Base-by-base conservation (phyloP, 2,888 invertebrate species). In the Panopea generosa region DNA sequence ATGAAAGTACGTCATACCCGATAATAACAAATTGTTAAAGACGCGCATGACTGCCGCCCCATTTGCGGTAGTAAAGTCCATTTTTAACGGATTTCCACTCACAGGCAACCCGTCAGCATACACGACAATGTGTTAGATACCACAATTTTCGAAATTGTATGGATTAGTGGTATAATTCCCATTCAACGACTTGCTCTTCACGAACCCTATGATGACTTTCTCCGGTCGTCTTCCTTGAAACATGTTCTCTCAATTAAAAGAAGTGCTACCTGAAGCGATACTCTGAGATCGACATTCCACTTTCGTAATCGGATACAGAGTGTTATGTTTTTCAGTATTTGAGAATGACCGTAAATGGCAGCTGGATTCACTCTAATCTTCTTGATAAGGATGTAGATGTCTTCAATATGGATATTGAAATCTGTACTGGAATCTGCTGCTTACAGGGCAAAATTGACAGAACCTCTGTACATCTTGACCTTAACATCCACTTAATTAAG, bases 141-240 rank as follows among this genome's bases (percentile, higher is more conserved):
- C 22, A 40, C 61, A 77, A 27, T 77, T 60, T 40, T 77, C 65
- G 38, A 82, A 82, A 53, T 75, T 69, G 56, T 71, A 82, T 9
- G 75, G 82, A 45, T 82, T 82, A 11, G 61, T 49, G n/a, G 50
- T 61, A 45, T 71, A 71, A 45, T 66, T 55, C 2, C 81, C 81
- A 20, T 50, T 71, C 40, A 73, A 26, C 11, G 67, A 59, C 27
- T 50, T 67, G 22, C 70, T 67, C 24, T 77, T 56, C 3, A 67
- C 67, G 38, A 80, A 80, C 11, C 61, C 70, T 2, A 80, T 40
- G 20, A 49, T 55, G 1, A 76, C 20, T n/a, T 50, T 49, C 18
- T 62, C 53, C 4, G 81, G 74, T 57, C 67, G 50, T 20, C 57
- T 59, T 22, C 76, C 73, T 9, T 60, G 67, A 62, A 76, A 79